phyloP scores from a whole-genome alignment of 2,797 vertebrate species.

The Parotocinclus haroldoi region DNA sequence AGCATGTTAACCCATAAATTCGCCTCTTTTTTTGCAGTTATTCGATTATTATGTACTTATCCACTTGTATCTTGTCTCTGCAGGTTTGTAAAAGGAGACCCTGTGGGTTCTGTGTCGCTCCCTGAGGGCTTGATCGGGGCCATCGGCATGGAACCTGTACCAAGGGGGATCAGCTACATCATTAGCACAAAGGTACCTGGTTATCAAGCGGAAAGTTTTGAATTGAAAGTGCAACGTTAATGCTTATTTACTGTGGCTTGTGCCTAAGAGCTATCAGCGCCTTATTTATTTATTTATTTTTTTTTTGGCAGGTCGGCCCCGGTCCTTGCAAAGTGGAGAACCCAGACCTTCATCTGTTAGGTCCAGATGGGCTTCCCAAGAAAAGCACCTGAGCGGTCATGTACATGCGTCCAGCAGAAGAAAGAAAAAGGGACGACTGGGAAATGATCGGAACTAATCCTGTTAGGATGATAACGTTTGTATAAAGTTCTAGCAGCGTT shows the following conservation, averaged over 20 bases:
- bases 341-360: constrained; percentile 76
- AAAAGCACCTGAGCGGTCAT: constrained; percentile 53
- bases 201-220: background rate
- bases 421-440: background rate
- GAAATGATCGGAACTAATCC: background rate
- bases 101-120: constrained; percentile 56
- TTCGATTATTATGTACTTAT: background rate
- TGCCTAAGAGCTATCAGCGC: too few relatives aligned
- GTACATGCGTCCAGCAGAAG: too few relatives aligned
- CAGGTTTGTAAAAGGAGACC: constrained; percentile 86
- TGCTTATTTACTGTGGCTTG: too few relatives aligned
- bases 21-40: too few relatives aligned
- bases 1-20: too few relatives aligned
- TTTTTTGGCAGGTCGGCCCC: constrained; percentile 77
- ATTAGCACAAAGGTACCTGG: constrained; percentile 83
- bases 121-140: constrained; percentile 67
- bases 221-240: too few relatives aligned
- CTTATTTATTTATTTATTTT: too few relatives aligned
- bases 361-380: constrained; percentile 76
- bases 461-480: background rate
- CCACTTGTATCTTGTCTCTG: background rate
- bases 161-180: constrained; percentile 77
- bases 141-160: constrained; percentile 68
- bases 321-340: constrained; percentile 79
- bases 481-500: background rate